Base-by-base conservation (phyloP, 2,113 vertebrate species). In the Daboia siamensis region DNA sequence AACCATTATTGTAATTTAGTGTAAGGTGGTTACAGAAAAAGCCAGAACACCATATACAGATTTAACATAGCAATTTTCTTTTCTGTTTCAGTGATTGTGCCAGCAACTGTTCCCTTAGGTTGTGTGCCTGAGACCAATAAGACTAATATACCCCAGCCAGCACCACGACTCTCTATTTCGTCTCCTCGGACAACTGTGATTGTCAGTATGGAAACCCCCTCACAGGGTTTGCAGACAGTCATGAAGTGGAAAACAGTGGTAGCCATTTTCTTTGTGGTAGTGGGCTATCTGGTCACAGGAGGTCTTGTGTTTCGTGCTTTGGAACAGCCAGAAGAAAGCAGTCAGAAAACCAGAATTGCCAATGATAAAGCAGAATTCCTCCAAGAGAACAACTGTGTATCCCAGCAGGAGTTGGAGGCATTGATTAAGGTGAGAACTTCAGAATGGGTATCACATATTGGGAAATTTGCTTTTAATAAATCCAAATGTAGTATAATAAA, bases 201-300 rank as follows among this genome's bases (percentile, higher is more conserved):
- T 93, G 98, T 98, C 93, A 98, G 98, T 91, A 99, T 99, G 98
- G 99, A 99, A 94, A 91, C 97, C 3, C 96, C 98, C 94, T 97
- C 96, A 23, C 96, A 98, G 2, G 96, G 97, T 17, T 98, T 98
- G 57, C 98, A 98, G 92, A 99, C 98, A 0, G 99, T 99, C 95
- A 99, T 99, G 99, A 99, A 99, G 96, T 99, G 99, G 98, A 99
- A 99, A 95, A 99, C 99, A 0, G 99, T 99, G 94, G 96, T 99
- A 90, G 98, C 98, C 0, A 98, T 99, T 96, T 99, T 99, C 48
- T 95, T 99, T 0, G 98, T 99, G 93, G 99, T 99, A 56, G 98
- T 99, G 51, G 96, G 98, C 94, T 99, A 99, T 97, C 97, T 99
- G 89, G 98, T 99, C 55, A 98, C 97, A 0, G 99, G 99, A 0